Conservation (phyloP, 2,888 invertebrate species). For the Limnephilus rhombicus region DNA sequence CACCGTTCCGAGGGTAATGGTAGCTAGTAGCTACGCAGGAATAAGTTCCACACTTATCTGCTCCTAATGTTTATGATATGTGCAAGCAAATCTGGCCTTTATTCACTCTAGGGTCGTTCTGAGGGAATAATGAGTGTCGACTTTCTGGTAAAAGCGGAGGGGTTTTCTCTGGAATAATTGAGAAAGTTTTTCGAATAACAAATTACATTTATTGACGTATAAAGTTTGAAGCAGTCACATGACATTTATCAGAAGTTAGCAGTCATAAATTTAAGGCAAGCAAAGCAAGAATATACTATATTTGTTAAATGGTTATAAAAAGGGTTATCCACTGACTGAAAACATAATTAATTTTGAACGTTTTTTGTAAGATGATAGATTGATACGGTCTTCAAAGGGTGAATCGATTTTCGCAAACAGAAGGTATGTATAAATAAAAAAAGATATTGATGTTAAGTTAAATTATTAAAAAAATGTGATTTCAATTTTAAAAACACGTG, state of each 20-base stretch:
- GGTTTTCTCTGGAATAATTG: slow-evolving; percentile 19
- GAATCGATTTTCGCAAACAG: too few relatives aligned
- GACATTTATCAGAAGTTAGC: too few relatives aligned
- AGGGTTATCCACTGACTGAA: neutral
- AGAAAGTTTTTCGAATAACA: slow-evolving; percentile 30
- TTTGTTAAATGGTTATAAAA: neutral
- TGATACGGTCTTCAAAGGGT: neutral
- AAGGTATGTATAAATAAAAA: too few relatives aligned
- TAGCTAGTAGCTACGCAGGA: neutral
- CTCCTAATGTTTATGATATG: slow-evolving; percentile 61
- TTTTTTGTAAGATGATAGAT: neutral
- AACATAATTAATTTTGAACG: neutral
- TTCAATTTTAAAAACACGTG: too few relatives aligned
- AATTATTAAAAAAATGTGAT: too few relatives aligned
- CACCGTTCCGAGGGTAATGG: slow-evolving; percentile 4
- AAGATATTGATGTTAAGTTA: too few relatives aligned
- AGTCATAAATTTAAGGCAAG: too few relatives aligned
- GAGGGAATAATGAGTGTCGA: slow-evolving; percentile 36
- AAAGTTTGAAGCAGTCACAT: neutral
- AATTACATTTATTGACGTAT: neutral
- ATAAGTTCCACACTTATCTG: slow-evolving; percentile 55
- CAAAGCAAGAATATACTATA: neutral
- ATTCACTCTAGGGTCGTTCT: slow-evolving; percentile 53
- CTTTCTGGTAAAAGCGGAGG: slow-evolving; percentile 22
- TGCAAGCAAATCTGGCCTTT: slow-evolving; percentile 61